A percentile compares a stretch with the other conserved stretches of the same genome.
Conservation (phyloP, 2,888 invertebrate genomes). For the Nephrotoma flavescens region DNA sequence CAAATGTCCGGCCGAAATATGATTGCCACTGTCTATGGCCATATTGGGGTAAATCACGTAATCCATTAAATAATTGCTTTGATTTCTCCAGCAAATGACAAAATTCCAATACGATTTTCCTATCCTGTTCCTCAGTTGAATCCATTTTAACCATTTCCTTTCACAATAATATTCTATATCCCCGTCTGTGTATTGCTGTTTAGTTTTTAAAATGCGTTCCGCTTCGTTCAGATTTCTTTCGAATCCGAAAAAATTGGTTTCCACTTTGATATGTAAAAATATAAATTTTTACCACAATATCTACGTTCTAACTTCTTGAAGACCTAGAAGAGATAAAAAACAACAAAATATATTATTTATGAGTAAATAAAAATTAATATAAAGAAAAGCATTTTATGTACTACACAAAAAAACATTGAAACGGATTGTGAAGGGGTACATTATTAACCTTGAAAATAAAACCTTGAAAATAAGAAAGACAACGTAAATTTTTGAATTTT, state of each 20-base stretch:
- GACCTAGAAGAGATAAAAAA: neutral
- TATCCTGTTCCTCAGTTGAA: conserved; percentile 71
- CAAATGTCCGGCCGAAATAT: conserved; percentile 92
- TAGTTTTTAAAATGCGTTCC: neutral
- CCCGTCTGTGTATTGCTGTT: neutral
- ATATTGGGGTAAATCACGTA: conserved; percentile 90
- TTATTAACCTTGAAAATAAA: neutral
- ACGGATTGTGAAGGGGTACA: neutral
- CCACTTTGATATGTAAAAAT: neutral
- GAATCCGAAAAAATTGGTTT: neutral
- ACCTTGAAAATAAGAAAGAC: neutral
- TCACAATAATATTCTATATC: neutral
- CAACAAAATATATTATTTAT: neutral
- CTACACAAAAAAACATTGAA: neutral
- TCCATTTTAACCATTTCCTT: conserved; percentile 53
- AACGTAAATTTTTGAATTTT: neutral
- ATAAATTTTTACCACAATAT: neutral
- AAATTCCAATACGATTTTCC: conserved; percentile 89
- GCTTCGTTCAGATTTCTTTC: neutral
- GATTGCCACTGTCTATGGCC: conserved; percentile 97
- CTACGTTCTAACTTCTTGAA: neutral
- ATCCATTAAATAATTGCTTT: conserved; percentile 91
- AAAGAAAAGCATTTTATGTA: neutral
- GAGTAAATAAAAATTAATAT: neutral
- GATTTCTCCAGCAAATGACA: conserved; percentile 93